Evolutionary conservation across 2,797 vertebrate genomes (phyloP).

Genomic region (Cebuella pygmaea): DNA sequence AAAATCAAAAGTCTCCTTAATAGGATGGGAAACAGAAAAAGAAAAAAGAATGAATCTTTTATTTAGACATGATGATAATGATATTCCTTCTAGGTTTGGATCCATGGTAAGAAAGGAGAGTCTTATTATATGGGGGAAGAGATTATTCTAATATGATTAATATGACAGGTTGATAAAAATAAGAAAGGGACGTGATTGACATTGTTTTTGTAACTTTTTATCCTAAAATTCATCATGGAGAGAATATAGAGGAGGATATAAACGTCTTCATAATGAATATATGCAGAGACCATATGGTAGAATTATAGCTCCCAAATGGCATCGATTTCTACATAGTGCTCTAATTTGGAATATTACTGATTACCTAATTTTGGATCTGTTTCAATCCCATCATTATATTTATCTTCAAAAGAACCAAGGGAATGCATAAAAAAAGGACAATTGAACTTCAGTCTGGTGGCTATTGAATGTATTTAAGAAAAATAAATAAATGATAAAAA

Average conservation of each 20-base stretch:
- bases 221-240: conserved; percentile 63
- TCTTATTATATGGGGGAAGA: conserved; percentile 58
- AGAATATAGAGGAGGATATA: conserved; percentile 50
- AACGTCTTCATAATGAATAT: conserved; percentile 67
- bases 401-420: conserved; percentile 38
- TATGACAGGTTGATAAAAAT: conserved; percentile 74
- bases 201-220: conserved; percentile 62
- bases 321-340: conserved; percentile 55
- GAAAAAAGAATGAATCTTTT: conserved; percentile 60
- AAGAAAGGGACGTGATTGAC: conserved; percentile 61
- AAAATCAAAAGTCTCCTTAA: conserved; percentile 64
- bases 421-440: not conserved
- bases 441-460: not conserved
- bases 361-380: conserved; percentile 58
- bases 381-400: conserved; percentile 60
- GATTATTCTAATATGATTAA: conserved; percentile 72
- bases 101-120: conserved; percentile 60
- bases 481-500: conserved; percentile 38
- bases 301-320: conserved; percentile 62
- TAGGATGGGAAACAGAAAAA: conserved; percentile 39
- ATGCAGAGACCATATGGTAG: conserved; percentile 59
- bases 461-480: conserved; percentile 35
- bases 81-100: conserved; percentile 57
- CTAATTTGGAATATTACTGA: conserved; percentile 65
- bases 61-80: conserved; percentile 64